These are phyloP conservation scores for Drosophila lowei DNA, from an alignment of 1,140 invertebrate genomes.

Conservation along the genomic window DNA sequence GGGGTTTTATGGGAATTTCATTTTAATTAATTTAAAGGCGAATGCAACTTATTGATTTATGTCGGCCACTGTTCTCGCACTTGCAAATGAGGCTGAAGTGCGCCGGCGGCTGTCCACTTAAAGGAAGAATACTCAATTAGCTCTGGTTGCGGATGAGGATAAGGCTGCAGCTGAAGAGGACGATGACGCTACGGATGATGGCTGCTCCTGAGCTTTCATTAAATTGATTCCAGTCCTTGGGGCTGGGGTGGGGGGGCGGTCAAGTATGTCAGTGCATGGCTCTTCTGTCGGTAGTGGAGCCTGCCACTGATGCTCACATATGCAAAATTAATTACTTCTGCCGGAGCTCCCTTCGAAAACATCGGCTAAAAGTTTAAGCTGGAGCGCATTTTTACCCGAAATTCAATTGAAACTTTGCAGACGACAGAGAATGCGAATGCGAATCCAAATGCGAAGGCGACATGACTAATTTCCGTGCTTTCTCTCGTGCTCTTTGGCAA, in stretches of 20 bases:
- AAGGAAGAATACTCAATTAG: conserved; percentile 77
- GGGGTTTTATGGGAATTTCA: conserved; percentile 21
- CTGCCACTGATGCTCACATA: conserved; percentile 38
- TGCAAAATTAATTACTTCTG: conserved; percentile 50
- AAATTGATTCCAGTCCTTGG: conserved; percentile 41
- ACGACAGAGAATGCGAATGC: conserved; percentile 50
- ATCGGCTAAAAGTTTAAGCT: conserved; percentile 23
- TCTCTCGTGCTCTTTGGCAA: conserved; percentile 20
- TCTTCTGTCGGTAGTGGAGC: conserved; percentile 8
- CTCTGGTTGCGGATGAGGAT: conserved; percentile 32
- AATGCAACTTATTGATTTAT: conserved; percentile 78
- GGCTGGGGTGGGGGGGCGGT: conserved; percentile 11
- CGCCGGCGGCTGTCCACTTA: conserved; percentile 61
- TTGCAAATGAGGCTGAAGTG: conserved; percentile 62
- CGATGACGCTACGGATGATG: too few species aligned
- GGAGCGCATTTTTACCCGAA: conserved; percentile 32
- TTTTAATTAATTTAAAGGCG: conserved; percentile 74
- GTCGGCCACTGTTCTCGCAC: conserved; percentile 21
- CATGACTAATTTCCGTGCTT: conserved; percentile 59
- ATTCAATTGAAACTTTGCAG: conserved; percentile 67
- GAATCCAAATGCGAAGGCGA: conserved; percentile 40
- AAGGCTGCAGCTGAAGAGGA: conserved; percentile 1
- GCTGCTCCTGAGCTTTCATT: conserved; percentile 10
- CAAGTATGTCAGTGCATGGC: conserved; percentile 27
- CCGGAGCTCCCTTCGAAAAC: conserved; percentile 5